Conservation (phyloP, 1,140 invertebrate species). For the Leptopilina clavipes region DNA sequence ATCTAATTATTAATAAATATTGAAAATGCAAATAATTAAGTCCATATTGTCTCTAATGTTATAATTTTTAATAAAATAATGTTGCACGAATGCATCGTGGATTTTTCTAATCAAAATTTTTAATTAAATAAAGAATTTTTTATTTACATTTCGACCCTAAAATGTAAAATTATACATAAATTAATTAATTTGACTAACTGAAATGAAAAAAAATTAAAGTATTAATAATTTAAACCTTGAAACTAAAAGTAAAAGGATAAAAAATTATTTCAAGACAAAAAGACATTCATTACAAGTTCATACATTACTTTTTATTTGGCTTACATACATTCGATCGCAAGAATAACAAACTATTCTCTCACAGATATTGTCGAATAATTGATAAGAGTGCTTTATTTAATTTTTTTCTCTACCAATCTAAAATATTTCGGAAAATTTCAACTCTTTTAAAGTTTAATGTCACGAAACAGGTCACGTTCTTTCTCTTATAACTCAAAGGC, state of each 20-base stretch:
- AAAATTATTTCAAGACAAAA: neutral
- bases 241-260: neutral
- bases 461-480: neutral
- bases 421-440: slow-evolving; percentile 8
- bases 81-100: slow-evolving; percentile 6
- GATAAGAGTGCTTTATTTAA: neutral
- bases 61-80: slow-evolving; percentile 60
- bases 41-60: slow-evolving; percentile 49
- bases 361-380: slow-evolving; percentile 3
- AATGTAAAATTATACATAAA: neutral
- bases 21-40: slow-evolving; percentile 35
- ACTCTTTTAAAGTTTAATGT: slow-evolving; percentile 2
- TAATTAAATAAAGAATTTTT: too few species aligned
- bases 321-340: neutral
- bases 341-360: slow-evolving; percentile 20
- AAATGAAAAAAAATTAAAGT: neutral
- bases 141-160: neutral
- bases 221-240: too few species aligned
- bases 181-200: too few species aligned
- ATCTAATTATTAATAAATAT: slow-evolving; percentile 48
- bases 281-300: slow-evolving; percentile 1
- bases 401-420: neutral
- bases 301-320: neutral
- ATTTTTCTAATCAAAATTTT: too few species aligned
- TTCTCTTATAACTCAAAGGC: neutral